A percentile compares a stretch with the other conserved stretches of the same genome.
These are phyloP conservation scores for Macrobrachium nipponense DNA, from an alignment of 1,140 invertebrate genomes.

Conservation along the genomic window DNA sequence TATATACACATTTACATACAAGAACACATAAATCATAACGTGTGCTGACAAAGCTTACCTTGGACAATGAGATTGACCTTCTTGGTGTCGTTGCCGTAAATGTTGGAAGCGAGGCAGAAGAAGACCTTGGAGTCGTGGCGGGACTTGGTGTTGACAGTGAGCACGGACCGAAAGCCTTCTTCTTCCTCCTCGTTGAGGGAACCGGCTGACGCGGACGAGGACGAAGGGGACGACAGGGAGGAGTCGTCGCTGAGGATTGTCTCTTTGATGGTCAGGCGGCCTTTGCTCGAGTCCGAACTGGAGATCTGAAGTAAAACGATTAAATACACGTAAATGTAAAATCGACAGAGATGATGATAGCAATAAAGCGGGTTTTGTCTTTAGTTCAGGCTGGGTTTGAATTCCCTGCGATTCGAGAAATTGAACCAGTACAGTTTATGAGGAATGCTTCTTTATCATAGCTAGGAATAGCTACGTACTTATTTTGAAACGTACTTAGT, in stretches of 20 bases:
- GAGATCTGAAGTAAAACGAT: not conserved
- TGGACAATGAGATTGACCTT: slow-evolving; percentile 95
- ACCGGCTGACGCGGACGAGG: not conserved
- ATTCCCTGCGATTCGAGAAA: no score
- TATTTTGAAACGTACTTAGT: no score
- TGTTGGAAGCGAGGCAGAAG: slow-evolving; percentile 93
- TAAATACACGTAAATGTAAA: not conserved
- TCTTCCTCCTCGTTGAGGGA: slow-evolving; percentile 64
- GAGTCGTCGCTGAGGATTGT: slow-evolving; percentile 31
- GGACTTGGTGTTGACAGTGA: slow-evolving; percentile 70
- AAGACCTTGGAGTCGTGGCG: slow-evolving; percentile 91
- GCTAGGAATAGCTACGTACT: no score
- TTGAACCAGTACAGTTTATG: no score
- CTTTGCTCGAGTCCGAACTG: not conserved
- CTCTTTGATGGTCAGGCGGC: slow-evolving; percentile 29
- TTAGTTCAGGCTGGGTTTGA: no score
- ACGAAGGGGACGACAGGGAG: not conserved
- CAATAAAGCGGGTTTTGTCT: no score
- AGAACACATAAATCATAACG: not conserved
- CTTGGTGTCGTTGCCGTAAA: slow-evolving; percentile 93
- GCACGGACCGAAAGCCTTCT: slow-evolving; percentile 66
- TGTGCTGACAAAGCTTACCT: slow-evolving; percentile 71
- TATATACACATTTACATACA: no score
- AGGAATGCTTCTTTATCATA: no score
- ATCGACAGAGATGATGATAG: no score